Percentiles rank a stretch among this genome's conserved stretches.
Conservation (phyloP, 2,113 vertebrate species). For the Oreotragus oreotragus region DNA sequence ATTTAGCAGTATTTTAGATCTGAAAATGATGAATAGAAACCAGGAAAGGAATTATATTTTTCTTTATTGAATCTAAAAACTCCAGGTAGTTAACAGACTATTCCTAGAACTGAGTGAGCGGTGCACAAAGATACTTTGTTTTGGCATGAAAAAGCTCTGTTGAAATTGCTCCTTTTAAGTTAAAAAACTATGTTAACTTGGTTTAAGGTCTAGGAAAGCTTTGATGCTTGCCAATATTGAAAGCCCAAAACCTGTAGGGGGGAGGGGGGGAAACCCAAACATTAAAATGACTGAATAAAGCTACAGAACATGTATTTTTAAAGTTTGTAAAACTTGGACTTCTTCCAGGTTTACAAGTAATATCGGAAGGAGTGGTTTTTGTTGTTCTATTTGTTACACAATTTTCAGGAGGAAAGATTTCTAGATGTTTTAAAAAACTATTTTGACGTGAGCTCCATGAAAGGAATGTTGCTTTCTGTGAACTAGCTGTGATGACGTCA, state of each 20-base stretch:
- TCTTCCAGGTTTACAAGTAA: not conserved
- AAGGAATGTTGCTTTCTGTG: not conserved
- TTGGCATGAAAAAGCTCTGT: slow-evolving; percentile 69
- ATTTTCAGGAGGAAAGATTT: slow-evolving; percentile 12
- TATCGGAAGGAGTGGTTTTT: not conserved
- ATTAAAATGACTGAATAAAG: slow-evolving; percentile 18
- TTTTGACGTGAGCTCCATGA: not conserved
- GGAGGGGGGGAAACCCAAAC: not conserved
- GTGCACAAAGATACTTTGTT: slow-evolving; percentile 75
- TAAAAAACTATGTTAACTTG: slow-evolving; percentile 59
- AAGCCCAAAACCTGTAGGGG: slow-evolving; percentile 38
- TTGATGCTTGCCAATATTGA: slow-evolving; percentile 61
- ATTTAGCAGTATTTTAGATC: slow-evolving; percentile 27
- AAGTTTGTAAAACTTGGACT: not conserved
- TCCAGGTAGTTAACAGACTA: slow-evolving; percentile 63
- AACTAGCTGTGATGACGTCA: not conserved
- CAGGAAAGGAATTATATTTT: not conserved
- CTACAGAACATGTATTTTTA: not conserved
- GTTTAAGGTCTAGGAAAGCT: slow-evolving; percentile 55
- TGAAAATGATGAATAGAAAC: slow-evolving; percentile 33
- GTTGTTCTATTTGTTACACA: not conserved
- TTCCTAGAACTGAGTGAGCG: slow-evolving; percentile 48
- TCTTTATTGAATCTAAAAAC: slow-evolving; percentile 36
- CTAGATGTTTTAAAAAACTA: not conserved
- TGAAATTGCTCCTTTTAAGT: slow-evolving; percentile 70